phyloP scores from a whole-genome alignment of 2,113 vertebrate genomes.

The Phodopus roborovskii region DNA sequence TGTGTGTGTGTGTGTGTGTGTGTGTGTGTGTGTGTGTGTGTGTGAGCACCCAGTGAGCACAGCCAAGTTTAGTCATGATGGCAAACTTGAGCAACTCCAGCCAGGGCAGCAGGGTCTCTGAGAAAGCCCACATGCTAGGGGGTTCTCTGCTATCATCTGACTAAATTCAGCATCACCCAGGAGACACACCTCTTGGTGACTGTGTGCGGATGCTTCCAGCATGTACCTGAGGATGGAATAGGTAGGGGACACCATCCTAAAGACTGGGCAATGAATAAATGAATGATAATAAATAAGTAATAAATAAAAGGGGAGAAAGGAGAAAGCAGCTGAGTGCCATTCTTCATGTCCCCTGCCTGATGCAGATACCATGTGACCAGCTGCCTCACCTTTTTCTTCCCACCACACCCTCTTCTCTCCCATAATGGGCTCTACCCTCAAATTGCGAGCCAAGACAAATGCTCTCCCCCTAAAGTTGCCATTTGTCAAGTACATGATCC shows the following conservation, averaged over 20 bases:
- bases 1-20: no score
- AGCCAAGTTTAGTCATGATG: no score
- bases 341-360: not conserved
- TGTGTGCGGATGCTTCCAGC: not conserved
- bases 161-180: no score
- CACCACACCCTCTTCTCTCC: no score
- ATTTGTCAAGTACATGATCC: no score
- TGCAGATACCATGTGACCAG: not conserved
- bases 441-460: not conserved
- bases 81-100: no score
- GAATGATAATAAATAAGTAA: no score
- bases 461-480: not conserved
- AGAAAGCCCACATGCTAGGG: not conserved
- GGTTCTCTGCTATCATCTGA: not conserved
- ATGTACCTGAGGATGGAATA: not conserved
- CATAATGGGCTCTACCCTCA: not conserved
- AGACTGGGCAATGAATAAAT: no score
- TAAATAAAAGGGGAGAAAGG: not conserved
- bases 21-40: no score
- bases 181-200: not conserved
- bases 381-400: not conserved
- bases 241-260: not conserved
- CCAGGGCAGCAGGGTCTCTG: not conserved
- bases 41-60: fast-evolving
- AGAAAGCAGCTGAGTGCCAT: not conserved